Conservation (phyloP, 2,797 vertebrate genomes). For the Coracias cyanogaster region DNA sequence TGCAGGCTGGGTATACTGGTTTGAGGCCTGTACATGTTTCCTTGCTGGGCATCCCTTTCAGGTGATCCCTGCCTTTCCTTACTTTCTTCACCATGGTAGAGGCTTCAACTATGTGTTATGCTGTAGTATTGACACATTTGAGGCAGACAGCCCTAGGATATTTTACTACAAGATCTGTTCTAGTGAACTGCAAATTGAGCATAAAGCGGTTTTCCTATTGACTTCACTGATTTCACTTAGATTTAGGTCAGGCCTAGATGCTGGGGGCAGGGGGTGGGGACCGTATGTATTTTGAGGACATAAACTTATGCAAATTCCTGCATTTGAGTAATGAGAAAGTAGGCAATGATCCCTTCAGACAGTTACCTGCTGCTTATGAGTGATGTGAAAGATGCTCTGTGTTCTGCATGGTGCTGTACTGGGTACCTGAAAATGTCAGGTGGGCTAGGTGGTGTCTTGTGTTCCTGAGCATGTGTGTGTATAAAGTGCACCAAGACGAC, state of each 20-base stretch:
- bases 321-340: not conserved
- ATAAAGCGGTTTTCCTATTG: not conserved
- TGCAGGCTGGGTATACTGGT: not conserved
- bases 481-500: not conserved
- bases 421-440: not conserved
- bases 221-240: not conserved
- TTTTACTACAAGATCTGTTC: not conserved
- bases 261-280: too few relatives aligned
- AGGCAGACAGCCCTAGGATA: not conserved
- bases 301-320: not conserved
- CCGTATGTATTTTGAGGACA: not conserved
- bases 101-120: not conserved
- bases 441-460: rapidly evolving
- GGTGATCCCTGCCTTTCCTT: not conserved
- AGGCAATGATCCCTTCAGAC: not conserved
- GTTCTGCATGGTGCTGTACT: not conserved
- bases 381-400: not conserved
- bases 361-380: not conserved
- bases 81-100: not conserved
- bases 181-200: not conserved
- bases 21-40: not conserved
- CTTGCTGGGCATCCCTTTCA: not conserved
- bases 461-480: not conserved
- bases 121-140: not conserved
- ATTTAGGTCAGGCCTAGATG: not conserved